Conservation (phyloP, 1,140 invertebrate species). For the Tetramorium simillimum region DNA sequence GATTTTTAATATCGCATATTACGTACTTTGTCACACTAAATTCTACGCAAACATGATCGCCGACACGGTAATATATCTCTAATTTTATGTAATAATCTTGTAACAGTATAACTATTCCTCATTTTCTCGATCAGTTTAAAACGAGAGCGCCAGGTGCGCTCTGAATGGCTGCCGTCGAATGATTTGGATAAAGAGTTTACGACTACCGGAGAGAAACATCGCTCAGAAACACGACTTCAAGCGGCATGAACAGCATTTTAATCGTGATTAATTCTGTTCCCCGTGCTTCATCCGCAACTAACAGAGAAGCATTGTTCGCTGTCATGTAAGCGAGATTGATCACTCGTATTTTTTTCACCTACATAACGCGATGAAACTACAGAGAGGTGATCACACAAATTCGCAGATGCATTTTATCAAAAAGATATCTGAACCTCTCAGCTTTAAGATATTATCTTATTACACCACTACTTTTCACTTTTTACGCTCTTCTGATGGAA, state of each 20-base stretch:
- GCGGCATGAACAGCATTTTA: conserved; percentile 44
- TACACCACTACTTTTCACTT: neutral
- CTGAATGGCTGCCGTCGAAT: neutral
- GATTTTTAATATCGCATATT: neutral
- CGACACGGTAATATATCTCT: neutral
- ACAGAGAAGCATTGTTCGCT: conserved; percentile 18
- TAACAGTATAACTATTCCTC: neutral
- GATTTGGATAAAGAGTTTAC: conserved; percentile 44
- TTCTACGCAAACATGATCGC: neutral
- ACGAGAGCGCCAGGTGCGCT: conserved; percentile 8
- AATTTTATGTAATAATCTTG: conserved; percentile 8
- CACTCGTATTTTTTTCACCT: conserved; percentile 35
- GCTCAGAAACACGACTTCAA: conserved; percentile 12
- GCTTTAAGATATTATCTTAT: neutral
- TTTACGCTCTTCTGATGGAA: neutral
- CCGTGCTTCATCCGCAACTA: conserved; percentile 11
- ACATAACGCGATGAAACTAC: conserved; percentile 23
- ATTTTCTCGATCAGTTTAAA: conserved; percentile 1
- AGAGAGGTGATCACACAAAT: neutral
- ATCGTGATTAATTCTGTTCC: conserved; percentile 63
- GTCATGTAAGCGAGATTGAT: conserved; percentile 53
- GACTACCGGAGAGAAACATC: conserved; percentile 1
- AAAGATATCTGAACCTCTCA: neutral
- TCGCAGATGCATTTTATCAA: neutral
- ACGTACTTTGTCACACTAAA: neutral